Evolutionary conservation across 2,113 vertebrate species (phyloP), one percentile per base, ranked within the genome.

Genomic region (Syrrhaptes paradoxus): DNA sequence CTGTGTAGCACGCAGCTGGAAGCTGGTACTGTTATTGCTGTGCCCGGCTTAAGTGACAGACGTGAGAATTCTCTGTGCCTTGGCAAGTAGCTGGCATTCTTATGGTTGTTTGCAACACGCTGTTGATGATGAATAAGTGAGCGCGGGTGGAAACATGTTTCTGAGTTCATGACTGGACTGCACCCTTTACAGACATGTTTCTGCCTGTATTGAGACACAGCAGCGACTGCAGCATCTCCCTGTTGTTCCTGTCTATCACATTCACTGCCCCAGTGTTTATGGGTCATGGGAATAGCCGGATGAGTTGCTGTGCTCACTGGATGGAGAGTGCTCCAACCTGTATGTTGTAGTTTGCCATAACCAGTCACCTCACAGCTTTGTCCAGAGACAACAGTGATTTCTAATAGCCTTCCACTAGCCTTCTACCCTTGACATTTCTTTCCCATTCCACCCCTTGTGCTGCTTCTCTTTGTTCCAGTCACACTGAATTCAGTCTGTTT

Each of bases 101-200:
- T 89, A 43, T 34, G 76, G 87, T 70, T 70, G 68, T 93, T 92
- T 96, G 94, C 89, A 96, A 77, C 67, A 29, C 1, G 10, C 79
- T 89, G 68, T 54, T 52, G 81, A 61, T 63, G 94, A 95, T 63
- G 94, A 95, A 93, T 92, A 88, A 83, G 94, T 46, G 87, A 90
- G 51, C 4, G 14, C 22, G 41, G 66, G 96, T 93, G 70, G 58
- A 94, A 94, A 96, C 96, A 90, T 6, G 94, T 52, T 94, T 57
- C 71, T 94, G 87, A 74, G 67, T 93, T 82, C 16, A 13, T 88
- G 92, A 87, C 92, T 93, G 93, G 84, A 58, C 96, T 92, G 80
- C 70, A 72, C 95, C 92, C 90, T 75, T 38, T 82, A 58, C 72
- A 88, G 81, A 91, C 95, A 28, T 46, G 93, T 89, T 94, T 67